These are phyloP conservation scores for Ophonus ardosiacus DNA, from an alignment of 2,888 invertebrate species.

Conservation along the genomic window DNA sequence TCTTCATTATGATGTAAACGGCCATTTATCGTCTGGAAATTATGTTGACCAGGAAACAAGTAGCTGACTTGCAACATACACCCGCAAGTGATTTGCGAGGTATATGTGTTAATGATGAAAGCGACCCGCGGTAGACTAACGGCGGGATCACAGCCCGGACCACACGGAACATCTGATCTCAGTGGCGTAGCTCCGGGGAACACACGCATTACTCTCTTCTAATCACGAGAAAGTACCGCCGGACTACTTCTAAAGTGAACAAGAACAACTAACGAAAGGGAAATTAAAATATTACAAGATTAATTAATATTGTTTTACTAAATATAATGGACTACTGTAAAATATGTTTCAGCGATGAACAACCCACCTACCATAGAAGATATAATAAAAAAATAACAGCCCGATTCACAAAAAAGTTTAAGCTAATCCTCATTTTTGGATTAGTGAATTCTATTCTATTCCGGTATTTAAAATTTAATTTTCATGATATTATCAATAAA, in stretches of 20 bases:
- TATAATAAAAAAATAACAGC: too few species aligned
- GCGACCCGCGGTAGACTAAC: slow-evolving; percentile 22
- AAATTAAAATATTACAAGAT: slow-evolving; percentile 3
- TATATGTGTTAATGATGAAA: slow-evolving; percentile 59
- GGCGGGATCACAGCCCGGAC: slow-evolving; percentile 46
- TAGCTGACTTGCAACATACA: not conserved
- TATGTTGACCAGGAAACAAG: not conserved
- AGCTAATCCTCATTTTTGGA: too few species aligned
- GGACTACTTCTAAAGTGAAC: not conserved
- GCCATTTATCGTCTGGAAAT: not conserved
- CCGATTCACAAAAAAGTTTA: too few species aligned
- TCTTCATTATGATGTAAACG: not conserved
- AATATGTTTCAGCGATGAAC: not conserved
- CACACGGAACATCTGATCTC: slow-evolving; percentile 49
- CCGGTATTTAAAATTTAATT: too few species aligned
- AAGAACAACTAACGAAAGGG: slow-evolving; percentile 4
- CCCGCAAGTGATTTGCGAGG: slow-evolving; percentile 50
- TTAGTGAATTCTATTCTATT: too few species aligned
- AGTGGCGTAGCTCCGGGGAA: slow-evolving; percentile 30
- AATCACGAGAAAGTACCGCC: slow-evolving; percentile 7
- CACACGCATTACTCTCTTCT: slow-evolving; percentile 9
- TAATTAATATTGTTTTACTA: not conserved
- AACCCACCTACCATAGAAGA: not conserved
- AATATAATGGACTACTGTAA: not conserved
- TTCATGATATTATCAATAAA: too few species aligned